A percentile compares a stretch with the other conserved stretches of the same genome.
These are phyloP conservation scores for Lathronympha strigana DNA, from an alignment of 2,888 invertebrate species.

Conservation along the genomic window DNA sequence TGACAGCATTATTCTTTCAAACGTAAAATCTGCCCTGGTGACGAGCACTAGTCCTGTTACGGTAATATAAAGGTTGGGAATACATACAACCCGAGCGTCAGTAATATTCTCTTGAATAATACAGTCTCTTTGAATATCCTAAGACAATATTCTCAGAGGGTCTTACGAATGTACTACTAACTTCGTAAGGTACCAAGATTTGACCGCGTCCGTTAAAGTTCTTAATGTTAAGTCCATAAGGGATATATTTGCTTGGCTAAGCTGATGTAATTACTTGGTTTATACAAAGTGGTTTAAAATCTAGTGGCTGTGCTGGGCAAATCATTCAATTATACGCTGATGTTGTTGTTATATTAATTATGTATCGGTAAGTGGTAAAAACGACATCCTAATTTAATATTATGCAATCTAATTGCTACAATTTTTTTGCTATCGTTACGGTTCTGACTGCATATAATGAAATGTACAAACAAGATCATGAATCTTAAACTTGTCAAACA, in stretches of 20 bases:
- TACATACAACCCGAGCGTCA: not conserved
- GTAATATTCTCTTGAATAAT: conserved; percentile 15
- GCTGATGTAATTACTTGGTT: not conserved
- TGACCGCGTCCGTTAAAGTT: not conserved
- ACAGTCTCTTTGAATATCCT: conserved; percentile 29
- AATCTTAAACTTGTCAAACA: no score
- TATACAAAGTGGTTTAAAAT: conserved; percentile 17
- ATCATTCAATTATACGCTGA: conserved; percentile 17
- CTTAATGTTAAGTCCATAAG: not conserved
- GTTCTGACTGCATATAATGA: no score
- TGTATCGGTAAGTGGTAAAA: conserved; percentile 5
- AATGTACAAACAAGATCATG: no score
- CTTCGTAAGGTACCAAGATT: not conserved
- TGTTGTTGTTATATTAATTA: conserved; percentile 16
- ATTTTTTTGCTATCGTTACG: no score
- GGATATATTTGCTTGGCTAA: not conserved
- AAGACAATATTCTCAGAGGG: conserved; percentile 27
- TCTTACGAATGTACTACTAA: conserved; percentile 9
- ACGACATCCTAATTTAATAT: not conserved
- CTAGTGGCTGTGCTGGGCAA: conserved; percentile 3
- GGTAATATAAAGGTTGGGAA: not conserved
- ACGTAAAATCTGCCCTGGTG: no score
- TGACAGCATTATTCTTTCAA: no score
- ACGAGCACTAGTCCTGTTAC: no score
- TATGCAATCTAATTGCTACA: no score